These are phyloP conservation scores for Actias luna DNA, from an alignment of 2,888 invertebrate genomes.

Conservation along the genomic window DNA sequence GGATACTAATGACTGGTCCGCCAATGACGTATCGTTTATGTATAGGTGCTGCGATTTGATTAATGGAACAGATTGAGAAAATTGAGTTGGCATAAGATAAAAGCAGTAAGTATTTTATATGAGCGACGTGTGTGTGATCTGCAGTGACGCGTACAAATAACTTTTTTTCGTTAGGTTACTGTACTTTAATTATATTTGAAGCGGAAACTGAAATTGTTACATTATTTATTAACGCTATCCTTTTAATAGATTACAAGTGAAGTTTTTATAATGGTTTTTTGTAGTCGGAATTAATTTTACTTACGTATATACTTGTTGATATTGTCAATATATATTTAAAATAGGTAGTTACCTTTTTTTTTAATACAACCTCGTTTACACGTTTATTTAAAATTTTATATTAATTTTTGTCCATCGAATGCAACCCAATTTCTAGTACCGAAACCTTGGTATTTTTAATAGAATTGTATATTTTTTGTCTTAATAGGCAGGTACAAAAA, in stretches of 20 bases:
- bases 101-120: slow-evolving; percentile 49
- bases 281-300: neutral
- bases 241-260: slow-evolving; percentile 30
- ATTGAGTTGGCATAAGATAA: slow-evolving; percentile 60
- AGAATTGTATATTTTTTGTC: too few species aligned
- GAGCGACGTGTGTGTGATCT: slow-evolving; percentile 48
- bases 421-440: too few species aligned
- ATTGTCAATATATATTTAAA: slow-evolving; percentile 17
- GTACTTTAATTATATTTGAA: slow-evolving; percentile 52
- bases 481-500: too few species aligned
- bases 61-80: slow-evolving; percentile 70
- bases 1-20: slow-evolving; percentile 48
- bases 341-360: neutral
- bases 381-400: too few species aligned
- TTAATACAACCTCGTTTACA: too few species aligned
- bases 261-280: slow-evolving; percentile 19
- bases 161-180: slow-evolving; percentile 46
- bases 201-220: slow-evolving; percentile 36
- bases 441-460: too few species aligned
- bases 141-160: slow-evolving; percentile 48
- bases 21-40: slow-evolving; percentile 45
- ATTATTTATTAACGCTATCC: slow-evolving; percentile 28
- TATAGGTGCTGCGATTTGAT: slow-evolving; percentile 55
- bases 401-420: too few species aligned
- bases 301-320: neutral